Evolutionary conservation across 2,113 vertebrate species (phyloP).

Genomic region (Piprites chloris): DNA sequence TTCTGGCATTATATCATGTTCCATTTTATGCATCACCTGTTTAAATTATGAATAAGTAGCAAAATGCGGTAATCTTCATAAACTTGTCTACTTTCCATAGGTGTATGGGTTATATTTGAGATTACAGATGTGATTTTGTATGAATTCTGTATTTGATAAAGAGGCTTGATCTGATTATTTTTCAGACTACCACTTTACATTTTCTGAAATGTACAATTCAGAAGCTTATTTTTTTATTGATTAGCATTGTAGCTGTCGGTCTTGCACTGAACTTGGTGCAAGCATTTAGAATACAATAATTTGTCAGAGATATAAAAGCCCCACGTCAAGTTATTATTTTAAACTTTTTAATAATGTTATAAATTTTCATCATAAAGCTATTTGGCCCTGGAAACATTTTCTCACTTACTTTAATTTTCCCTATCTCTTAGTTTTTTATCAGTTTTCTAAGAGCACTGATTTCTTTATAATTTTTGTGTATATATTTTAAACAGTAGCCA

Average conservation of each 20-base stretch:
- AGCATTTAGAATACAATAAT: background rate
- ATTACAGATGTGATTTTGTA: background rate
- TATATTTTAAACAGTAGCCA: background rate
- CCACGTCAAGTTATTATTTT: background rate
- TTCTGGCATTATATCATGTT: background rate
- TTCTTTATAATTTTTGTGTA: background rate
- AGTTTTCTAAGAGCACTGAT: background rate
- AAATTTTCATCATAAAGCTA: background rate
- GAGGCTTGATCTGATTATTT: background rate
- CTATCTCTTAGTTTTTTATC: background rate
- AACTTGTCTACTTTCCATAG: background rate
- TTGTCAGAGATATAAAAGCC: background rate
- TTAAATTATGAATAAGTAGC: background rate
- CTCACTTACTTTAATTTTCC: background rate
- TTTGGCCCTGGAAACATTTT: background rate
- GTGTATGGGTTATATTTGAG: background rate
- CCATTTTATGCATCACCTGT: background rate
- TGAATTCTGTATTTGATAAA: background rate
- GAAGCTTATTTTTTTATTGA: background rate
- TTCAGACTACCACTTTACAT: background rate
- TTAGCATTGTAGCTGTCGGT: background rate
- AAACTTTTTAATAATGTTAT: background rate
- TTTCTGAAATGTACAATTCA: background rate
- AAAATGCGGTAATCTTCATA: background rate
- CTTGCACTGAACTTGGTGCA: background rate